These are phyloP conservation scores for Misgurnus mizolepis DNA, from an alignment of 2,113 vertebrate species.

Conservation along the genomic window DNA sequence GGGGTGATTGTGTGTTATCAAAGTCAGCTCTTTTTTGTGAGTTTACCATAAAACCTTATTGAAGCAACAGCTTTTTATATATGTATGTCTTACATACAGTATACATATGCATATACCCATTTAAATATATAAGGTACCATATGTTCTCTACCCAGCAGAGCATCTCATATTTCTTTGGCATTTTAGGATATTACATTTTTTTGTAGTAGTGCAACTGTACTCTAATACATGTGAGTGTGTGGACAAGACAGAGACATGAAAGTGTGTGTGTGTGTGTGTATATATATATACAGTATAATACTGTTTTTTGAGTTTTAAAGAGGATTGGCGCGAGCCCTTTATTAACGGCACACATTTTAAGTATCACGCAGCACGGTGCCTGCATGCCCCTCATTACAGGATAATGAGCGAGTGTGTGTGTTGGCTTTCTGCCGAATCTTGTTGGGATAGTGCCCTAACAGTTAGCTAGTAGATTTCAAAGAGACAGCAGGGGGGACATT, in stretches of 20 bases:
- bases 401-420: slow-evolving; percentile 36
- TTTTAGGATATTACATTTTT: background rate
- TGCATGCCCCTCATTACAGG: slow-evolving; percentile 52
- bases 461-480: slow-evolving; percentile 51
- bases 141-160: too few species aligned
- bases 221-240: background rate
- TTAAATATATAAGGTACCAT: too few species aligned
- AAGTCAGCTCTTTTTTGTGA: slow-evolving; percentile 58
- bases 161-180: background rate
- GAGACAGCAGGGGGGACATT: slow-evolving; percentile 28
- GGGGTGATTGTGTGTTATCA: slow-evolving; percentile 22
- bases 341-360: slow-evolving; percentile 44
- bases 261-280: background rate
- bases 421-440: slow-evolving; percentile 44
- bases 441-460: slow-evolving; percentile 48
- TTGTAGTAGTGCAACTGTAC: background rate
- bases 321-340: slow-evolving; percentile 5
- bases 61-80: slow-evolving; percentile 34
- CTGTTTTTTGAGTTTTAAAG: slow-evolving; percentile 2
- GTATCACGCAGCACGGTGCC: slow-evolving; percentile 38
- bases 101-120: too few species aligned
- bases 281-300: background rate
- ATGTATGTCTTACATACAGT: too few species aligned
- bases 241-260: background rate
- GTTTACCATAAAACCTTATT: slow-evolving; percentile 24